Base-by-base conservation (phyloP, 2,888 invertebrate species). In the Caenorhabditis angaria region DNA sequence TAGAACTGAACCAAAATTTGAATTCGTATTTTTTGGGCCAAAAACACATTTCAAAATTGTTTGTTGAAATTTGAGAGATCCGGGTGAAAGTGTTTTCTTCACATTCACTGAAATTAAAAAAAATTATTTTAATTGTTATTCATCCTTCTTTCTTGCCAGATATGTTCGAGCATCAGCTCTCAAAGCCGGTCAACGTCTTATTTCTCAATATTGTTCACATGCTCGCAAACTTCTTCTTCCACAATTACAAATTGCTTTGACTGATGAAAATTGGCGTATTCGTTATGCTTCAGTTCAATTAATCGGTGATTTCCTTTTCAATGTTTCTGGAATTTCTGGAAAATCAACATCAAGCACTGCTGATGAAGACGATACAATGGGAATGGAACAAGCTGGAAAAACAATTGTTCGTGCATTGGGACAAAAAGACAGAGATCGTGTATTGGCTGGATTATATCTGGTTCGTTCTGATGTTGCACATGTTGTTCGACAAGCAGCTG, bases 271-370 rank as follows among this genome's bases (percentile, higher is more conserved):
- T 89, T 99, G 99, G 99, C 91, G 99, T 61, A 99, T 99, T 83
- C 90, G 97, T 74, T 94, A 90, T 87, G 90, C 95, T 84, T 95
- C 95, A 0, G 95, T 99, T 6, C 96, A 97, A 88, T 90, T 99
- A 29, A 90, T 99, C 41, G 97, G 97, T 18, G 99, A 99, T 88
- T 90, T 99, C 58, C 90, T 99, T 27, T 99, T 97, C 89, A 92
- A 95, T 72, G 94, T 99, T 78, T 96, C 97, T 1, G 97, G 90
- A 59, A 97, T 99, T 0, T 93, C 95, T 29, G 97, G 97, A 62
- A 99, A 99, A 90, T 97, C 97, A 96, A 95, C 95, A 41, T 97
- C 97, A 0, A 96, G 97, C 89, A 96, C 95, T 0, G 95, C 95
- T 0, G 94, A 79, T 79, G 97, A 99, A 88, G 99, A 99, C 88